Base-by-base conservation (phyloP, 1,140 invertebrate genomes). In the Rhopalosiphum maidis region DNA sequence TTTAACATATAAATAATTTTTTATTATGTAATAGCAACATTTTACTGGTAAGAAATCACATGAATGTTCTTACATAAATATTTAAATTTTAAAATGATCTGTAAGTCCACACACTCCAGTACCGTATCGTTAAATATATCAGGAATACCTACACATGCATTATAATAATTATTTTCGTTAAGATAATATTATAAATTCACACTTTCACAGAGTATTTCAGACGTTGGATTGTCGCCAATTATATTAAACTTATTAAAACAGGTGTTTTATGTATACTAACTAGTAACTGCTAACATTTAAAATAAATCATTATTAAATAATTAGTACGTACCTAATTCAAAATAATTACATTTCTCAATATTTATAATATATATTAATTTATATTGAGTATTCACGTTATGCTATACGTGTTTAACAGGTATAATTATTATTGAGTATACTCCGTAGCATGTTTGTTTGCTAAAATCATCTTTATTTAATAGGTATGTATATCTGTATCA, bases 1-100 rank as follows among this genome's bases (percentile, higher is more conserved):
- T 68, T 15, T n/a, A 68, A 68, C 25, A 68, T 30, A 68, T n/a
- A 68, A 68, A 68, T 5, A 68, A n/a, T 68, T 68, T n/a, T 77
- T 77, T 77, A 77, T 77, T 21, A 77, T 3, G 11, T 7, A n/a
- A n/a, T 77, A 77, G 15, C 18, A 35, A 77, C 15, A n/a, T 77
- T n/a, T 77, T 21, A 77, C 60, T 77, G 30, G 30, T n/a, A 15
- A 68, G 30, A 1, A 68, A 77, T 77, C 60, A 35, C 60, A 77
- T 77, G n/a, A 77, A 77, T 15, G 30, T 77, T n/a, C 5, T 77
- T n/a, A 15, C 18, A n/a, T 77, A 77, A 77, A n/a, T 77, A 77
- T 77, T 77, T n/a, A 77, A n/a, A 77, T 77, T n/a, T 68, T n/a
- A n/a, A n/a, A 35, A 77, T 88, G 46, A 88, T n/a, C 87, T 88